Percentiles rank a stretch among this genome's conserved stretches.
Conservation (phyloP, 2,797 vertebrate genomes). For the Sandelia bainsii region DNA sequence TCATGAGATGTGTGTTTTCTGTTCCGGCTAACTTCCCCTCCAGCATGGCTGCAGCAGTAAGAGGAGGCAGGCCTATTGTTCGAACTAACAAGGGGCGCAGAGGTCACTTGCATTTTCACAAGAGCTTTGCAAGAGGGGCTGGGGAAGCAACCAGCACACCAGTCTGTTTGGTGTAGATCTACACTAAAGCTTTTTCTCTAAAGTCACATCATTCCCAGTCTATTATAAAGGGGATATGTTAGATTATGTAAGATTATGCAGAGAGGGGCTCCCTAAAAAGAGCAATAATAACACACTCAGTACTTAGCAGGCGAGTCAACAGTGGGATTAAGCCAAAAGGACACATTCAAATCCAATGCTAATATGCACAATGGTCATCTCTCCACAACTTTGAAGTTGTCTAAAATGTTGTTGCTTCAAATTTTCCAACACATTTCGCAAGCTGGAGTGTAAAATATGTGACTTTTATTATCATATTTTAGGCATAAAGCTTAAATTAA, state of each 20-base stretch:
- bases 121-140: slow-evolving; percentile 77
- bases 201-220: slow-evolving; percentile 78
- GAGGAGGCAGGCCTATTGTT: slow-evolving; percentile 76
- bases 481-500: slow-evolving; percentile 17
- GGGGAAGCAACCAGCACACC: slow-evolving; percentile 63
- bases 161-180: slow-evolving; percentile 78
- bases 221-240: slow-evolving; percentile 82
- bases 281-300: slow-evolving; percentile 81
- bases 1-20: slow-evolving; percentile 67
- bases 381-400: slow-evolving; percentile 62
- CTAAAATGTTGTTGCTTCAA: slow-evolving; percentile 40
- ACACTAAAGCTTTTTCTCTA: slow-evolving; percentile 79
- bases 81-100: slow-evolving; percentile 75
- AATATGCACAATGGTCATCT: slow-evolving; percentile 73
- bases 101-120: slow-evolving; percentile 83
- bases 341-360: slow-evolving; percentile 76
- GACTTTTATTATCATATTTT: slow-evolving; percentile 27
- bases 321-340: slow-evolving; percentile 78
- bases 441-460: slow-evolving; percentile 19
- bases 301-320: slow-evolving; percentile 82
- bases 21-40: slow-evolving; percentile 71
- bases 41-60: slow-evolving; percentile 74
- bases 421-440: slow-evolving; percentile 24
- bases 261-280: slow-evolving; percentile 81
- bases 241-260: slow-evolving; percentile 86